phyloP scores from a whole-genome alignment of 2,888 invertebrate species.

The Eudemis profundana region DNA sequence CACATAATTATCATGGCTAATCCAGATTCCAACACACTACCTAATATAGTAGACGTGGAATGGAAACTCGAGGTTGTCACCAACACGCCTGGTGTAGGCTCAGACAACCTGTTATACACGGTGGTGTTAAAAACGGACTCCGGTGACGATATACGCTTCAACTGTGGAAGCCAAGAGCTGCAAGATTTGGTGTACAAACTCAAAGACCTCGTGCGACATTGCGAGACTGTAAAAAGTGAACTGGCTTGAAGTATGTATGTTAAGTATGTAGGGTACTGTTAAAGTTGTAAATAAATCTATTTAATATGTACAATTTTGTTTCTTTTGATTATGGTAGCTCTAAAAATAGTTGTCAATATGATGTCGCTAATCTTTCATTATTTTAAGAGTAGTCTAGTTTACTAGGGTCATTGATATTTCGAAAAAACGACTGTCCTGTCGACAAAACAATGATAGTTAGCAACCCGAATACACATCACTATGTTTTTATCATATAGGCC shows the following conservation, averaged over 20 bases:
- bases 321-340: too few relatives aligned
- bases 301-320: not conserved
- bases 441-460: too few relatives aligned
- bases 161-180: constrained; percentile 86
- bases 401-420: too few relatives aligned
- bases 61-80: constrained; percentile 86
- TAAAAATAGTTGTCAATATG: too few relatives aligned
- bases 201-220: constrained; percentile 87
- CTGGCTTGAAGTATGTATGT: constrained; percentile 52
- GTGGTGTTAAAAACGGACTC: constrained; percentile 73
- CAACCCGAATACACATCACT: too few relatives aligned
- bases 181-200: constrained; percentile 88
- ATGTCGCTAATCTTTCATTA: too few relatives aligned
- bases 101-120: constrained; percentile 77
- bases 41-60: constrained; percentile 84
- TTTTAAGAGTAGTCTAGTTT: too few relatives aligned
- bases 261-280: not conserved
- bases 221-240: constrained; percentile 82
- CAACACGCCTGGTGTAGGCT: constrained; percentile 71
- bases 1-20: constrained; percentile 36
- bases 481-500: too few relatives aligned
- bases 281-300: constrained; percentile 20
- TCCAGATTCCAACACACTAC: constrained; percentile 63
- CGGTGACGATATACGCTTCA: constrained; percentile 83
- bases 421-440: too few relatives aligned